Evolutionary conservation across 92 coral and sea anemone species (phyloP), one percentile per base, ranked within the genome.

Genomic region (Blastomussa wellsi): DNA sequence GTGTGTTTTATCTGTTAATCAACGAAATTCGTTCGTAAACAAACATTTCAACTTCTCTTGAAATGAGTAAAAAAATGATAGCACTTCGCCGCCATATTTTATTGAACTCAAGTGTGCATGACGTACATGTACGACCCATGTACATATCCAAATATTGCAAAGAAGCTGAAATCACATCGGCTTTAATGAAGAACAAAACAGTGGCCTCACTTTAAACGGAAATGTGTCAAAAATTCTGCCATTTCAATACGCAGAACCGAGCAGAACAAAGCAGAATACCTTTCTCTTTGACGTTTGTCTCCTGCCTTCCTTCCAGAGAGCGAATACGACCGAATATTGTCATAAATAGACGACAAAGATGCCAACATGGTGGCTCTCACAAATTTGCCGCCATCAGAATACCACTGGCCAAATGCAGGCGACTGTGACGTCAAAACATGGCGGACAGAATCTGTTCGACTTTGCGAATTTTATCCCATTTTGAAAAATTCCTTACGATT

Each of bases 341-440:
- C 88, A 67, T 76, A 85, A 42, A 85, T 26, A 57, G 88, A 77
- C 70, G 88, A 85, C 28, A 85, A 68, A 24, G 88, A 85, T 13
- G 83, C 64, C 82, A 85, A 85, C 88, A 85, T 85, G 88, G 88
- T 77, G 78, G 82, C 65, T 7, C 60, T 84, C 83, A 77, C 88
- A 42, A 85, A 83, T 26, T 83, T 85, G 68, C 88, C 82, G 88
- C 88, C 88, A 85, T 77, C 12, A 53, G 72, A 66, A 57, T 52
- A 77, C 88, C 88, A 76, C 88, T 85, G 88, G 80, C 33, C 82
- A 67, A 73, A 59, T 75, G 87, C 87, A 75, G 87, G 74, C 87
- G 80, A 31, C 55, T 29, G 53, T 83, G 87, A 83, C 80, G 87
- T 83, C 86, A 49, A 17, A 47, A 10, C 35, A 48, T 17, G 59